Percentiles rank a stretch among this genome's conserved stretches.
phyloP scores from a whole-genome alignment of 2,113 vertebrate genomes.

The Oreotrochilus melanogaster region DNA sequence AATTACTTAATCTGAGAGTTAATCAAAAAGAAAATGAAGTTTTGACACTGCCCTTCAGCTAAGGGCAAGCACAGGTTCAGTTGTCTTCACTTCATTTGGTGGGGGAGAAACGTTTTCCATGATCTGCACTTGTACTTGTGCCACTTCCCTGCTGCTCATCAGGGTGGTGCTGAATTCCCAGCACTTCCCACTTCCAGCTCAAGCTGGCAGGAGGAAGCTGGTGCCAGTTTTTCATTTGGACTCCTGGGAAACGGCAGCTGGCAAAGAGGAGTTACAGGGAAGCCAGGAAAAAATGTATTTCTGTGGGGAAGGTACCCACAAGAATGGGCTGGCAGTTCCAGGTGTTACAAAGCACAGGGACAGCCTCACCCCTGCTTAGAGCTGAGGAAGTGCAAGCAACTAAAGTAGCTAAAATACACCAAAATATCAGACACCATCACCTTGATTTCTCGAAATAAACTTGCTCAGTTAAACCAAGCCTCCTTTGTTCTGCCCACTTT shows the following conservation, averaged over 20 bases:
- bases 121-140: rapidly evolving
- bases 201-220: not conserved
- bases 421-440: conserved; percentile 63
- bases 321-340: not conserved
- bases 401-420: conserved; percentile 65
- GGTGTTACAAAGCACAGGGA: not conserved
- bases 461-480: conserved; percentile 61
- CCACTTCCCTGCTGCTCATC: not conserved
- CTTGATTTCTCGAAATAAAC: conserved; percentile 24
- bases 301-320: not conserved
- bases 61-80: conserved; percentile 20
- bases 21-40: conserved; percentile 60
- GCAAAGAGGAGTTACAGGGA: not conserved
- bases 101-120: not conserved
- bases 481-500: conserved; percentile 70
- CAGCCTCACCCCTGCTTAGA: not conserved
- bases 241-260: not conserved
- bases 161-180: rapidly evolving
- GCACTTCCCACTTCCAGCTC: not conserved
- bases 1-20: conserved; percentile 26
- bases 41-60: conserved; percentile 52
- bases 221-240: not conserved
- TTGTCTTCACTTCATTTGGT: not conserved
- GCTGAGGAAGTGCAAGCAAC: conserved; percentile 70
- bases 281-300: not conserved